Base-by-base conservation (phyloP, 2,797 vertebrate species). In the Typhlichthys eigenmanni region DNA sequence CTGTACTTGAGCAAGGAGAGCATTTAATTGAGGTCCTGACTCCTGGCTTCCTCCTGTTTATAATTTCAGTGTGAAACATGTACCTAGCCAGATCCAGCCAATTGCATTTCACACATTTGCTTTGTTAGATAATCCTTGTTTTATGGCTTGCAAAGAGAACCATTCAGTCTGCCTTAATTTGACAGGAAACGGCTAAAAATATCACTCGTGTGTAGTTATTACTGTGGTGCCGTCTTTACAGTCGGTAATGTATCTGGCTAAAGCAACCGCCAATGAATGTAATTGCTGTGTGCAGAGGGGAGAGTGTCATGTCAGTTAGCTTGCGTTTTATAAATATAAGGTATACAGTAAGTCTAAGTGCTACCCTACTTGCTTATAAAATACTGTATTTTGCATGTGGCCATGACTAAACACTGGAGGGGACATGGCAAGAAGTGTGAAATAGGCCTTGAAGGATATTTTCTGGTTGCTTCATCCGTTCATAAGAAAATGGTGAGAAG, bases 111-210 rank as follows among this genome's bases (percentile, higher is more conserved):
- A 69, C 79, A 59, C 74, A 76, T 82, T 64, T 64, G 69, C 66
- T 62, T 66, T 71, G 47, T 75, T 70, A 76, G 75, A 80, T 85
- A 81, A 85, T 74, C 73, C 68, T 77, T 43, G 66, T 81, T 65
- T 72, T 70, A 76, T 66, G 61, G 60, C 75, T 76, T 64, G 79
- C 81, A 87, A 84, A 86, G 86, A 86, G 81, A 78, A 67, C 78
- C 87, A 82, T 90, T 90, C 80, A 86, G 79, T 79, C 90, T 82
- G 82, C 74, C 81, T 82, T 29, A 82, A 88, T 60, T 82, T 83
- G 80, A 89, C 90, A 91, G 89, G 88, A 92, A 92, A 86, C 80
- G 86, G 87, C 91, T 90, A 91, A 92, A 93, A 91, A 92, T 92
- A 92, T 89, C 90, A 88, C 90, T 89, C 88, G 89, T 80, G 70